Conservation (phyloP, 92 coral and sea anemone species). For the Actinernus sp. region DNA sequence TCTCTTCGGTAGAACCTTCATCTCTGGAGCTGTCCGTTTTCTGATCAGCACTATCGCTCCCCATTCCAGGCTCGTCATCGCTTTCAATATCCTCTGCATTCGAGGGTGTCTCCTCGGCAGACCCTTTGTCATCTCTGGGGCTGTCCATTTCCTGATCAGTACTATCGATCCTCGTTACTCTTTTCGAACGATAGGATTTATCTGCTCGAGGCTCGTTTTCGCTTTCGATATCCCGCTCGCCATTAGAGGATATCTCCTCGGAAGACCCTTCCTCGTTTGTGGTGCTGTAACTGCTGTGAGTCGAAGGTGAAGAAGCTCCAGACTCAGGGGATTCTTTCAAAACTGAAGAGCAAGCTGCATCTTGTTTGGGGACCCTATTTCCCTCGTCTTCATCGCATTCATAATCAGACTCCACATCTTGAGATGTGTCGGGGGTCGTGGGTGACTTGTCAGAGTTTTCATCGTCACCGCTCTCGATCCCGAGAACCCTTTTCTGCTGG, state of each 20-base stretch:
- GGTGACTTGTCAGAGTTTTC: background rate
- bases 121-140: background rate
- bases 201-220: too few relatives aligned
- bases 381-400: too few relatives aligned
- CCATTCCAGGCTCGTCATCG: slow-evolving; percentile 4
- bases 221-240: too few relatives aligned
- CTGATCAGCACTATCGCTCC: background rate
- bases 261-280: too few relatives aligned
- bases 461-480: slow-evolving; percentile 2
- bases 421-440: background rate
- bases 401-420: background rate
- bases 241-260: too few relatives aligned
- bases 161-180: slow-evolving; percentile 20
- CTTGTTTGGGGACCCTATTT: too few relatives aligned
- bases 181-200: too few relatives aligned
- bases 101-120: background rate
- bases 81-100: slow-evolving; percentile 1
- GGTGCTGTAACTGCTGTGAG: too few relatives aligned
- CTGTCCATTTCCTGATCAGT: slow-evolving; percentile 14
- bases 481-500: background rate
- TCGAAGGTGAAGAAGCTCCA: too few relatives aligned
- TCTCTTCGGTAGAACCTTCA: too few relatives aligned
- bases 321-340: too few relatives aligned
- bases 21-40: background rate
- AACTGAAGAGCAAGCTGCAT: too few relatives aligned